Conservation (phyloP, 2,113 vertebrate species). For the Phrynosoma platyrhinos region DNA sequence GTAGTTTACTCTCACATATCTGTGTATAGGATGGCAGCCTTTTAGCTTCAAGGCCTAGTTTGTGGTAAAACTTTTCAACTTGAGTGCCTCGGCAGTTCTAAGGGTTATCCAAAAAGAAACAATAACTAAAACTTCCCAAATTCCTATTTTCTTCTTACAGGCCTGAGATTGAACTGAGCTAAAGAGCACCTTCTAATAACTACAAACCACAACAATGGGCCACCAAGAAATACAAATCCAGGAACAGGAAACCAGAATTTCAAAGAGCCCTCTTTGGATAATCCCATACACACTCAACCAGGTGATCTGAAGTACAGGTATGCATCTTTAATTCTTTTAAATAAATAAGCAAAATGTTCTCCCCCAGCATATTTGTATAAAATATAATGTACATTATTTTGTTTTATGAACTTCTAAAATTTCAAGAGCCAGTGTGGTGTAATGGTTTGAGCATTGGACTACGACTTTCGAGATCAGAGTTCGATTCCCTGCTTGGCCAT, state of each 20-base stretch:
- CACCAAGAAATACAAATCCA: background rate
- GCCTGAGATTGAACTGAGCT: no score
- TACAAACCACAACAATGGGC: background rate
- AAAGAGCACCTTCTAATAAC: no score
- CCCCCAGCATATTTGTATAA: constrained; percentile 37
- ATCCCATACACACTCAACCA: background rate
- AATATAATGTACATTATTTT: constrained; percentile 42
- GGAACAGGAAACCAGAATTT: background rate
- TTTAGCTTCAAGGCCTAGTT: background rate
- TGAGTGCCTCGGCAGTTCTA: background rate
- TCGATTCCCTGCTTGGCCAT: no score
- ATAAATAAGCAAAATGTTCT: constrained; percentile 54
- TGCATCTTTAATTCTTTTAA: background rate
- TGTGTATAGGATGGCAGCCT: background rate
- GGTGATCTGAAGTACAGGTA: background rate
- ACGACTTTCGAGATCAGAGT: no score
- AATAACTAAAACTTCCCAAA: background rate
- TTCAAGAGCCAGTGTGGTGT: no score
- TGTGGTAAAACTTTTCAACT: background rate
- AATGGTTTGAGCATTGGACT: no score
- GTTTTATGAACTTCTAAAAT: background rate
- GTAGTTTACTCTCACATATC: background rate
- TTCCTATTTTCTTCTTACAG: no score
- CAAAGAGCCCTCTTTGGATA: fast-evolving
- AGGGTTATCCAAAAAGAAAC: background rate